These are phyloP conservation scores for Gallinago solitaria DNA, from an alignment of 2,797 vertebrate species.

Conservation along the genomic window DNA sequence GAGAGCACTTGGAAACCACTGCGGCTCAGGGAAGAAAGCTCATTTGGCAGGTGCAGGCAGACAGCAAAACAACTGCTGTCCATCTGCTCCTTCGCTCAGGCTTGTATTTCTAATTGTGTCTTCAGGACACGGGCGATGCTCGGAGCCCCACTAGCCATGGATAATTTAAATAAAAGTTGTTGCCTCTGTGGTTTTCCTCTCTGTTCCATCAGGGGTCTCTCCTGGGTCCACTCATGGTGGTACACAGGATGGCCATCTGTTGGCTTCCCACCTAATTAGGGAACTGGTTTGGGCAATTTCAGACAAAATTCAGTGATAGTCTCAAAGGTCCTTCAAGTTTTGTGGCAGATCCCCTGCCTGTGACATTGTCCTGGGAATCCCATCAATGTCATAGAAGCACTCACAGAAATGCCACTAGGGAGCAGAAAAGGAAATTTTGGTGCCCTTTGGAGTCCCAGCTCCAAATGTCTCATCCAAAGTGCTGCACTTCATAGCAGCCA, in stretches of 20 bases:
- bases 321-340: background rate
- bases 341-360: background rate
- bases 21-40: background rate
- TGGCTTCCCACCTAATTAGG: background rate
- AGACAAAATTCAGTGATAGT: background rate
- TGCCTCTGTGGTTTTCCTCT: background rate
- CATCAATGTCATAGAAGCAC: background rate
- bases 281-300: accelerated
- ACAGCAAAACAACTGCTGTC: slow-evolving; percentile 33
- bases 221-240: accelerated
- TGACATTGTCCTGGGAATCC: background rate
- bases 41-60: slow-evolving; percentile 37
- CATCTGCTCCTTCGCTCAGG: slow-evolving; percentile 29
- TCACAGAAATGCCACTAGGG: background rate
- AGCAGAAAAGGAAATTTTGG: accelerated
- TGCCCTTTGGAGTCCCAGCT: background rate
- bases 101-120: background rate
- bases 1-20: background rate
- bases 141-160: accelerated
- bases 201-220: background rate
- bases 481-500: background rate
- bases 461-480: background rate
- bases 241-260: accelerated
- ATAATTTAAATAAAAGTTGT: background rate
- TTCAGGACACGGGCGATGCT: background rate